Percentiles rank a stretch among this genome's conserved stretches.
These are phyloP conservation scores for Pipistrellus kuhlii DNA, from an alignment of 2,797 vertebrate genomes.

Conservation along the genomic window DNA sequence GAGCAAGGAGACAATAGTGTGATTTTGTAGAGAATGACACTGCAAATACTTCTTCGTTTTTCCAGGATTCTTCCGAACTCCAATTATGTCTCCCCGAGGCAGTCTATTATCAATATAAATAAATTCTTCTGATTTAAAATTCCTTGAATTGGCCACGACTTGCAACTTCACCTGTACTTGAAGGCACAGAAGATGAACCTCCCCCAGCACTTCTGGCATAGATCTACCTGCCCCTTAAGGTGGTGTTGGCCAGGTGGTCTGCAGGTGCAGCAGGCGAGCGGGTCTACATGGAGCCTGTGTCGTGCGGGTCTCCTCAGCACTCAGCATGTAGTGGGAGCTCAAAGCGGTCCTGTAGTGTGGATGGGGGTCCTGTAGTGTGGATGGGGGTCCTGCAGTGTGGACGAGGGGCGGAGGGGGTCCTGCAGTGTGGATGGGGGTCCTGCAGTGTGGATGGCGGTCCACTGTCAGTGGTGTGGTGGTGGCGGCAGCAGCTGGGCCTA, in stretches of 20 bases:
- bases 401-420: too few species aligned
- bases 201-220: slow-evolving; percentile 87
- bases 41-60: slow-evolving; percentile 89
- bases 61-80: slow-evolving; percentile 88
- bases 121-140: slow-evolving; percentile 88
- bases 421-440: background rate
- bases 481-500: background rate
- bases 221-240: slow-evolving; percentile 61
- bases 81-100: slow-evolving; percentile 87
- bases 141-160: slow-evolving; percentile 90
- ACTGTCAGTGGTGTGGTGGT: background rate
- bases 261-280: slow-evolving; percentile 71
- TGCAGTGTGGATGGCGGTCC: background rate
- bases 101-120: slow-evolving; percentile 86
- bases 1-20: slow-evolving; percentile 89
- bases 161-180: slow-evolving; percentile 91
- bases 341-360: background rate
- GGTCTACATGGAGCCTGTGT: too few species aligned
- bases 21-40: slow-evolving; percentile 88
- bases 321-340: background rate
- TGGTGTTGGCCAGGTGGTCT: slow-evolving; percentile 85
- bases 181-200: slow-evolving; percentile 91
- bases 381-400: background rate
- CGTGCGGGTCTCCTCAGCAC: background rate
- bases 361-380: too few species aligned